These are phyloP conservation scores for Poeciliopsis presidionis DNA, from an alignment of 2,797 vertebrate genomes.

Conservation along the genomic window DNA sequence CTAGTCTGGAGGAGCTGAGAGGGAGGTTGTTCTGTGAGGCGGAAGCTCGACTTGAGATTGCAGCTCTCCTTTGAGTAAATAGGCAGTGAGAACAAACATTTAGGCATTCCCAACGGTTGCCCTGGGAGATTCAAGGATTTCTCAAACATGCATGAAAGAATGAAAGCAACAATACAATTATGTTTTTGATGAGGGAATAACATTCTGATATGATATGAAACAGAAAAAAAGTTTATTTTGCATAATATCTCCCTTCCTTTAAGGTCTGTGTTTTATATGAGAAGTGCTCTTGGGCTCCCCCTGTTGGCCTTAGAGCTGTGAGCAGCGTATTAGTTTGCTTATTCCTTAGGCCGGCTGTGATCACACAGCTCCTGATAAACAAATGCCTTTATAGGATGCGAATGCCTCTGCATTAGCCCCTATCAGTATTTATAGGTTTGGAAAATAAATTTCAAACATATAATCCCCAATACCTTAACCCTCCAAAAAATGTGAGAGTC, in stretches of 20 bases:
- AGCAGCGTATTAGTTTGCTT: constrained; percentile 3
- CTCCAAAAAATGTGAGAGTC: constrained; percentile 64
- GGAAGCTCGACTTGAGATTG: too few relatives aligned
- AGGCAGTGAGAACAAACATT: too few relatives aligned
- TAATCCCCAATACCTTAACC: constrained; percentile 62
- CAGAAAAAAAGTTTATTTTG: too few relatives aligned
- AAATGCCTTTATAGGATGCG: constrained; percentile 59
- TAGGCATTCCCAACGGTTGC: too few relatives aligned
- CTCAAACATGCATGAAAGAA: too few relatives aligned
- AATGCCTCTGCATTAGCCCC: constrained; percentile 33
- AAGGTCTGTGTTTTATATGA: background rate
- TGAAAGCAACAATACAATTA: too few relatives aligned
- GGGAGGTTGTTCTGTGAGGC: too few relatives aligned
- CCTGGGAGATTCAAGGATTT: too few relatives aligned
- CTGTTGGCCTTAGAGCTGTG: background rate
- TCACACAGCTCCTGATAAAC: constrained; percentile 50
- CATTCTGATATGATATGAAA: too few relatives aligned
- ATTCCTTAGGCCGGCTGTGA: background rate
- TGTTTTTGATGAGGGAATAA: too few relatives aligned
- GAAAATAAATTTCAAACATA: constrained; percentile 71
- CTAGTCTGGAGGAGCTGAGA: too few relatives aligned
- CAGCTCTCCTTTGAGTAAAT: too few relatives aligned
- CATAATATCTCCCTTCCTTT: background rate
- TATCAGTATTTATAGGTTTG: constrained; percentile 65
- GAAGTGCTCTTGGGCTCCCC: background rate